Evolutionary conservation across 2,113 vertebrate genomes (phyloP), one percentile per base, ranked within the genome.

Genomic region (Entomyzon cyanotis): DNA sequence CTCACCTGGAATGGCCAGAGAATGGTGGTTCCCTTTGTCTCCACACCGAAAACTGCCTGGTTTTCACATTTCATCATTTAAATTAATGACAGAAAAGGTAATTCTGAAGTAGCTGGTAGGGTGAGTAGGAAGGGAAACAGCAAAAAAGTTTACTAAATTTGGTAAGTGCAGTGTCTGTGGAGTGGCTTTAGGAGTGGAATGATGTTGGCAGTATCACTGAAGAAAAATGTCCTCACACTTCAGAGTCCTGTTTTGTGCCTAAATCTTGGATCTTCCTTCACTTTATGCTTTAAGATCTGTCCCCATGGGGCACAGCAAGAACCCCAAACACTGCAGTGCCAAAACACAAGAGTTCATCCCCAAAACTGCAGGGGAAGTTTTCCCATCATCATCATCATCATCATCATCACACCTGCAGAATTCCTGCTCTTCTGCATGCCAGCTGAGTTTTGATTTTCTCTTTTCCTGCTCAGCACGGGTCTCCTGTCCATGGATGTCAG

Each of bases 401-500:
- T 15, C 64, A 39, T 39, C 39, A 14, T 15, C 64, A 49, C 23
- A 7, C 4, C 21, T 67, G 60, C 33, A 52, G 68, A 84, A 35
- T 5, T 12, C 17, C 15, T 46, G 19, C 35, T 84, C 8, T 65
- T 15, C 19, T 5, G 17, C 23, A 15, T 31, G 14, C 12, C 30
- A 30, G 11, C 9, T 20, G 25, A 67, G 22, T 19, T 31, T 12
- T 27, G 7, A 2, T 7, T 42, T 37, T 19, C 22, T 22, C 12
- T 4, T 75, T 68, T 70, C 7, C 58, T 83, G 18, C 25, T 46
- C 21, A 42, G 1, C 3, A 5, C 3, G 17, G 7, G 10, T 7
- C 3, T 63, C 12, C 0, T 78, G 84, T 46, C 41, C 23, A 24
- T 2, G 9, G 11, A 13, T 11, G 6, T 15, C 27, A 30, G 44